Conservation (phyloP, 2,113 vertebrate species). For the Sorex fumeus region DNA sequence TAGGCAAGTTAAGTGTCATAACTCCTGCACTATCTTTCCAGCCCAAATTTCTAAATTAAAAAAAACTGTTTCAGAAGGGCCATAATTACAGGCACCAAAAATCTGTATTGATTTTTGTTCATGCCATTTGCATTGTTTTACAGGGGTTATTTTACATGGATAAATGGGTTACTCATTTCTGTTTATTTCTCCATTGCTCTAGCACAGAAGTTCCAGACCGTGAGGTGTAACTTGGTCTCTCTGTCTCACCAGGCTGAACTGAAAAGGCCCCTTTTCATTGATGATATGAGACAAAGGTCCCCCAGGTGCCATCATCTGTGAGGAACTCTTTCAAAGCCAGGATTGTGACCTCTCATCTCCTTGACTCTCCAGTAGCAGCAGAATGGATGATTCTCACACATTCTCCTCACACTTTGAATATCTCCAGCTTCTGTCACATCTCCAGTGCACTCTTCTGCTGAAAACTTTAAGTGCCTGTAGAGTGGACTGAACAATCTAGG, state of each 20-base stretch:
- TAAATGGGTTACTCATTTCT: too few species aligned
- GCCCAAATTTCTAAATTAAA: background rate
- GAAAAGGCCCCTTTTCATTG: background rate
- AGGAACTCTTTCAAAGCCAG: background rate
- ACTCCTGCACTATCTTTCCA: too few species aligned
- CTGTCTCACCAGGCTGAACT: background rate
- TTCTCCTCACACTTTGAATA: background rate
- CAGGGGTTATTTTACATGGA: too few species aligned
- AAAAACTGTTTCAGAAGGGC: background rate
- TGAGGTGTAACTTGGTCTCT: too few species aligned
- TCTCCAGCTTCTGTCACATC: background rate
- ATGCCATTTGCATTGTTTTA: background rate
- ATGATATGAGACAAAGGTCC: background rate
- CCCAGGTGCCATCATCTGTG: background rate
- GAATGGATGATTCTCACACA: background rate
- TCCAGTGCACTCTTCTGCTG: background rate
- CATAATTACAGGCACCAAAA: background rate
- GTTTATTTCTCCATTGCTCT: background rate
- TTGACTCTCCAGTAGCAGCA: background rate
- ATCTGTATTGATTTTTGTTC: background rate
- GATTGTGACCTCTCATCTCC: too few species aligned
- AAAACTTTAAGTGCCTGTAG: background rate
- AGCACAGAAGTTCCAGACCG: background rate
- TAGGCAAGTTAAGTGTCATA: too few species aligned
- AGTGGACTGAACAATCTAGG: background rate